phyloP scores from a whole-genome alignment of 2,888 invertebrate genomes.

The Netelia virgata region DNA sequence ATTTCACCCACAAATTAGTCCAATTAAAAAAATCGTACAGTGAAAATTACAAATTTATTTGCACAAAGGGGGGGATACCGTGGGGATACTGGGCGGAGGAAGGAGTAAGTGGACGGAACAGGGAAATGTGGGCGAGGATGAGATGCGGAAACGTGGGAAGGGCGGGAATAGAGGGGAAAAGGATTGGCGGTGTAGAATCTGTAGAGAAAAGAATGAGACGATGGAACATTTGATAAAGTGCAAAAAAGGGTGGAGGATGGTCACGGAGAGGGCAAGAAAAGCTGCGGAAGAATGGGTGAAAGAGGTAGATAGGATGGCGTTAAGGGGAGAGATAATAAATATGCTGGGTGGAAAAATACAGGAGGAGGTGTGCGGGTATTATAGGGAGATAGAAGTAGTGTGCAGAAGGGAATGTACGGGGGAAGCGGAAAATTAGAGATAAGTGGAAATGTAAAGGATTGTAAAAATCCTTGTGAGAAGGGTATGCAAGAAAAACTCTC shows the following conservation, averaged over 20 bases:
- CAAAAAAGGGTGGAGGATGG: slow-evolving; percentile 20
- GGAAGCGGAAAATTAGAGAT: background rate
- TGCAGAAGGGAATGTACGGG: background rate
- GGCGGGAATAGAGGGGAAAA: no score
- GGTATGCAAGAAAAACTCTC: slow-evolving; percentile 19
- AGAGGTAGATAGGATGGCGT: background rate
- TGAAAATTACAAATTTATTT: slow-evolving; percentile 16
- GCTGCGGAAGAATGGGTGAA: background rate
- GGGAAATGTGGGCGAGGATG: no score
- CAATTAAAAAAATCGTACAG: no score
- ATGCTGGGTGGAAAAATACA: no score
- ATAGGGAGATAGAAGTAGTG: slow-evolving; percentile 24
- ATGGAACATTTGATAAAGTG: slow-evolving; percentile 17
- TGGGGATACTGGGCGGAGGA: slow-evolving; percentile 30
- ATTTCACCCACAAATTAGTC: no score
- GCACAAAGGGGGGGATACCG: background rate
- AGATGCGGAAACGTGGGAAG: no score
- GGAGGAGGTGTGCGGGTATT: slow-evolving; percentile 27
- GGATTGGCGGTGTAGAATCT: no score
- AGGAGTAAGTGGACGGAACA: background rate
- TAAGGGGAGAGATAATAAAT: slow-evolving; percentile 6
- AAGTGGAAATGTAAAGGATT: background rate
- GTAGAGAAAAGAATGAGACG: slow-evolving; percentile 26
- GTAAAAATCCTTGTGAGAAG: background rate
- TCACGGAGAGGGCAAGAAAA: no score